Evolutionary conservation across 1,140 invertebrate species (phyloP).

Genomic region (Apis mellifera): Amel_HAv3.1 CM009931.2:17460501-17461000

Average conservation of each 20-base stretch:
- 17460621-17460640: neutral
- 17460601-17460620: neutral
- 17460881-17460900: slow-evolving; percentile 45
- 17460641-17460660: neutral
- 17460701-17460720: slow-evolving; percentile 25
- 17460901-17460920: slow-evolving; percentile 9
- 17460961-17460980: neutral
- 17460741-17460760: slow-evolving; percentile 64
- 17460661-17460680: neutral
- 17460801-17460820: slow-evolving; percentile 54
- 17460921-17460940: slow-evolving; percentile 52
- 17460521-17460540: neutral
- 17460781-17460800: slow-evolving; percentile 56
- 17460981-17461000: neutral
- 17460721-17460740: slow-evolving; percentile 56
- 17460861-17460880: slow-evolving; percentile 53
- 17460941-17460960: neutral
- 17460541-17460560: neutral
- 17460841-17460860: slow-evolving; percentile 57
- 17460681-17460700: slow-evolving; percentile 4
- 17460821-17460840: slow-evolving; percentile 49
- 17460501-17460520: neutral
- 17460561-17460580: neutral
- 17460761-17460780: slow-evolving; percentile 59
- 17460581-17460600: neutral